phyloP scores from a whole-genome alignment of 2,113 vertebrate genomes.

The Sander vitreus region DNA sequence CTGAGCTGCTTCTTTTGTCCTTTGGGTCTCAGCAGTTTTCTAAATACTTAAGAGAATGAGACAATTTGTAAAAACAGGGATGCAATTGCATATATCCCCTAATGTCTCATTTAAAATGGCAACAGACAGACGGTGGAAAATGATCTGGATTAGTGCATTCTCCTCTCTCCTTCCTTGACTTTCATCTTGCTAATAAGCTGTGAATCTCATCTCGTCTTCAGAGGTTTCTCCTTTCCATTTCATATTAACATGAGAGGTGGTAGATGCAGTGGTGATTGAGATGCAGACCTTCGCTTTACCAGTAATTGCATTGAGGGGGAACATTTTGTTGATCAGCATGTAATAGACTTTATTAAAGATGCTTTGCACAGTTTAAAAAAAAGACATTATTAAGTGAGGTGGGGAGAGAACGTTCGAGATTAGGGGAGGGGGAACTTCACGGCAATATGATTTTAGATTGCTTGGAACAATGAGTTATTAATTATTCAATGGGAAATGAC shows the following conservation, averaged over 20 bases:
- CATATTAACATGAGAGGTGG: slow-evolving; percentile 48
- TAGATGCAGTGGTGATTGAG: slow-evolving; percentile 50
- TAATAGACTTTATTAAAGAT: slow-evolving; percentile 54
- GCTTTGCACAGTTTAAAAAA: slow-evolving; percentile 28
- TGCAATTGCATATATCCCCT: slow-evolving; percentile 63
- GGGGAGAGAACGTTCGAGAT: slow-evolving; percentile 8
- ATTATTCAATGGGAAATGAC: slow-evolving; percentile 3
- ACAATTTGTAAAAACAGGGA: slow-evolving; percentile 33
- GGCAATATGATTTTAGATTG: neutral
- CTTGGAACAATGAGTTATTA: slow-evolving; percentile 7
- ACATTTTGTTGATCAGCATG: slow-evolving; percentile 60
- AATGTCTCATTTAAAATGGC: slow-evolving; percentile 75
- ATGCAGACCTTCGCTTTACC: slow-evolving; percentile 54
- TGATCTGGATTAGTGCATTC: slow-evolving; percentile 69
- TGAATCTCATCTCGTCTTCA: slow-evolving; percentile 61
- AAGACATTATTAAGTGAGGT: slow-evolving; percentile 16
- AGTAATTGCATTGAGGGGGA: slow-evolving; percentile 61
- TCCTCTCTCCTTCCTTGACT: slow-evolving; percentile 64
- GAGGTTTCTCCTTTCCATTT: slow-evolving; percentile 59
- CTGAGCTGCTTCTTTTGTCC: slow-evolving; percentile 47
- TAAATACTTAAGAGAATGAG: slow-evolving; percentile 64
- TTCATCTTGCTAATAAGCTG: slow-evolving; percentile 75
- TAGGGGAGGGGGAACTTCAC: neutral
- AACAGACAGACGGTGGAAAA: slow-evolving; percentile 71
- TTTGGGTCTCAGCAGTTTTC: slow-evolving; percentile 62